Evolutionary conservation across 2,797 vertebrate genomes (phyloP).

Genomic region (Bradypodion pumilum): DNA sequence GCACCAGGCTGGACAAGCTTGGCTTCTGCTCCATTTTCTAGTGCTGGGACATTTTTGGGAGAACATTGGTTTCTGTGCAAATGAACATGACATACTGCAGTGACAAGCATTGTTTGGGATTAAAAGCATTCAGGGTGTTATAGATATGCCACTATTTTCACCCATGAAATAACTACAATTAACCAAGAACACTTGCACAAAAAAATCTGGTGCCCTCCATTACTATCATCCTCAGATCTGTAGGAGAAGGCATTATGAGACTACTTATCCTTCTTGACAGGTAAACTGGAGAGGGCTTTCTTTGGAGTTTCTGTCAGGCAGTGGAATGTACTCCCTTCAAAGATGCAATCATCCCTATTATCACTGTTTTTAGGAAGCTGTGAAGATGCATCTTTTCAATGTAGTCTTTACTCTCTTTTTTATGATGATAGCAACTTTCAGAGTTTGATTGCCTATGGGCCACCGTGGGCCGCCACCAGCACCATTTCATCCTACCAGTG

Average conservation of each 20-base stretch:
- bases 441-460: too few species aligned
- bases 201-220: not conserved
- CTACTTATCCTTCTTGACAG: not conserved
- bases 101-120: not conserved
- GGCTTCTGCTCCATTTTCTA: conserved; percentile 28
- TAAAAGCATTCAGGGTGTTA: too few species aligned
- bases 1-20: conserved; percentile 9
- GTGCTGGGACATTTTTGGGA: conserved; percentile 12
- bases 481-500: too few species aligned
- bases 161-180: not conserved
- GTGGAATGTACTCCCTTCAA: not conserved
- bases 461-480: too few species aligned
- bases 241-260: not conserved
- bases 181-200: not conserved
- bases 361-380: not conserved
- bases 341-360: not conserved
- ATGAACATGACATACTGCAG: not conserved
- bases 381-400: not conserved
- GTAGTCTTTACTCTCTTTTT: not conserved
- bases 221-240: not conserved
- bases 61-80: not conserved
- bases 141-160: not conserved
- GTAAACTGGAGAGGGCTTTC: not conserved
- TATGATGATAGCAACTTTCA: too few species aligned
- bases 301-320: not conserved